These are phyloP conservation scores for Oscheius onirici DNA, from an alignment of 2,888 invertebrate genomes.

Conservation along the genomic window DNA sequence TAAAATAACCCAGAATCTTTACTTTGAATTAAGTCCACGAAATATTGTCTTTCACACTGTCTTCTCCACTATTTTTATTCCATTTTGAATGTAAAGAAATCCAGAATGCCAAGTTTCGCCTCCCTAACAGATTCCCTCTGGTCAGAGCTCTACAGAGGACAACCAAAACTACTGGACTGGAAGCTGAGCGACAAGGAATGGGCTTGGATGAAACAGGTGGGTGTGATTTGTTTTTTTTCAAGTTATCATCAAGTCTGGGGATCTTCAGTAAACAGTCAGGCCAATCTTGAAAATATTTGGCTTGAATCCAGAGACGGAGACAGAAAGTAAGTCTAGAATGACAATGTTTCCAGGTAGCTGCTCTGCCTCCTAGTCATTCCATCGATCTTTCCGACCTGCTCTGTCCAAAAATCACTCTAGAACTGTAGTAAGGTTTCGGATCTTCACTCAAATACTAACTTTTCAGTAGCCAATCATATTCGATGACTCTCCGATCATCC, in stretches of 20 bases:
- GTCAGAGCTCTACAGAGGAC: not conserved
- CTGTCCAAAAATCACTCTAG: not conserved
- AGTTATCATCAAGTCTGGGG: too few relatives aligned
- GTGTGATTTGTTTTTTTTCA: not conserved
- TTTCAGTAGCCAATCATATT: slow-evolving; percentile 12
- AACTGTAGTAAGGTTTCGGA: too few relatives aligned
- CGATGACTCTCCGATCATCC: not conserved
- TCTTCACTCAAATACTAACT: not conserved
- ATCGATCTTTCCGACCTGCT: not conserved
- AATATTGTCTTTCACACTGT: too few relatives aligned
- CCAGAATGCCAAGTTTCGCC: not conserved
- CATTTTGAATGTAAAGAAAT: too few relatives aligned
- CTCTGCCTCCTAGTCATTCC: not conserved
- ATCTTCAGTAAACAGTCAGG: too few relatives aligned
- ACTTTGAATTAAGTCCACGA: too few relatives aligned
- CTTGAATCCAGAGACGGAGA: not conserved
- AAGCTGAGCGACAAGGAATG: not conserved
- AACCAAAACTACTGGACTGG: not conserved
- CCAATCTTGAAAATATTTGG: not conserved
- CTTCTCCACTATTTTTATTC: too few relatives aligned
- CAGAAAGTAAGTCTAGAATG: too few relatives aligned
- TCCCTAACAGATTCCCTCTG: slow-evolving; percentile 3
- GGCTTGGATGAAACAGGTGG: slow-evolving; percentile 13
- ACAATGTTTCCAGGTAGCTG: too few relatives aligned
- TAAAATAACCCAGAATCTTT: too few relatives aligned